Conservation (phyloP, 2,888 invertebrate species). For the Cyrtodaria siliqua region DNA sequence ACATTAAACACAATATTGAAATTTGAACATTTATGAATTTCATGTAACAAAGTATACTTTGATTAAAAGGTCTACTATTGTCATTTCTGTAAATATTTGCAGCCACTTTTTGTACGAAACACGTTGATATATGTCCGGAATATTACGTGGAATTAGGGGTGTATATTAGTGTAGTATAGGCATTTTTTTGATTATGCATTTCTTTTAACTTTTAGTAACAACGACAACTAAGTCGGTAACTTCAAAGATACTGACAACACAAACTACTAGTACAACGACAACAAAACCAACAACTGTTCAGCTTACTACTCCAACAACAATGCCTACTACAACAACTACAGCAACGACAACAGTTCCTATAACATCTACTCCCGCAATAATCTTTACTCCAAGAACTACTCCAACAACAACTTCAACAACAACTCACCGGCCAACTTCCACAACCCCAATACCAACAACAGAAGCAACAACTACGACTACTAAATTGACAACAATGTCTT, state of each 20-base stretch:
- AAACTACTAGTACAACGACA: not conserved
- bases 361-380: not conserved
- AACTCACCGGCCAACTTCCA: not conserved
- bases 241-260: not conserved
- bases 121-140: too few species aligned
- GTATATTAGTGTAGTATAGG: too few species aligned
- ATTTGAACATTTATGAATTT: too few species aligned
- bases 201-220: too few species aligned
- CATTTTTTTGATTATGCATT: too few species aligned
- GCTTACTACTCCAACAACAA: constrained; percentile 6
- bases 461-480: not conserved
- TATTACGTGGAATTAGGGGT: too few species aligned
- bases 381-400: not conserved
- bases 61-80: too few species aligned
- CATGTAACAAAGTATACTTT: too few species aligned
- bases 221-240: not conserved
- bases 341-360: constrained; percentile 7
- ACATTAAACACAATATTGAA: too few species aligned
- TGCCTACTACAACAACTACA: constrained; percentile 13
- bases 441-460: not conserved
- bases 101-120: too few species aligned
- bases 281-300: not conserved
- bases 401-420: not conserved
- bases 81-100: too few species aligned
- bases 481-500: constrained; percentile 4